Conservation (phyloP, 2,113 vertebrate species). For the Odobenus rosmarus region DNA sequence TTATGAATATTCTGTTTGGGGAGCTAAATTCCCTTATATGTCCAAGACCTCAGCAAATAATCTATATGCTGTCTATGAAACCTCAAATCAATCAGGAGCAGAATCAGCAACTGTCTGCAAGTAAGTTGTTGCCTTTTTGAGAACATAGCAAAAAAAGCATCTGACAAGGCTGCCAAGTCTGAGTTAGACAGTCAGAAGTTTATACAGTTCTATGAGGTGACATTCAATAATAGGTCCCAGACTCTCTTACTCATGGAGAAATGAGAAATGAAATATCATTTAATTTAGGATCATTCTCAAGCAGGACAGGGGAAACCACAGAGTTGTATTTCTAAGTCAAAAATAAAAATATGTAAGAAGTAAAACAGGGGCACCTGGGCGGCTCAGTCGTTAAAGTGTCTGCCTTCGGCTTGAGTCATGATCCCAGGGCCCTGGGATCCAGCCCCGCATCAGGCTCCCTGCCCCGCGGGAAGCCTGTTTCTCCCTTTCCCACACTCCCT, state of each 20-base stretch:
- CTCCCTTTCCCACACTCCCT: too few relatives aligned
- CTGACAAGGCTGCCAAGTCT: not conserved
- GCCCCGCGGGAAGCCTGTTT: too few relatives aligned
- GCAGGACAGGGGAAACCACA: not conserved
- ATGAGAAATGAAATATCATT: not conserved
- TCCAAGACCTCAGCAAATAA: not conserved
- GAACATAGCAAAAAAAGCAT: not conserved
- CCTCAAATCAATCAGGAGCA: not conserved
- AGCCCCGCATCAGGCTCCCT: too few relatives aligned
- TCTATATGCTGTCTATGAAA: not conserved
- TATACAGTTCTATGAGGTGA: not conserved
- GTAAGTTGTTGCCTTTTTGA: slow-evolving; percentile 6
- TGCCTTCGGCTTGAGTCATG: too few relatives aligned
- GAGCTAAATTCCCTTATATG: not conserved
- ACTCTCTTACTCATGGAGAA: not conserved
- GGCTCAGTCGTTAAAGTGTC: too few relatives aligned
- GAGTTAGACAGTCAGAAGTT: not conserved
- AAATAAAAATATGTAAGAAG: slow-evolving; percentile 30
- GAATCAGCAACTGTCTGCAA: not conserved
- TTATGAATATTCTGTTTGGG: not conserved
- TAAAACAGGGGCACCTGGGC: not conserved
- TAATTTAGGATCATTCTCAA: not conserved
- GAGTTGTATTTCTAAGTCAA: not conserved
- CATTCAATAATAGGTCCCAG: not conserved
- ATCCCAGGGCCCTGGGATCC: too few relatives aligned